A percentile compares a stretch with the other conserved stretches of the same genome.
phyloP scores from a whole-genome alignment of 2,113 vertebrate species.

The Rhynchomys soricoides region DNA sequence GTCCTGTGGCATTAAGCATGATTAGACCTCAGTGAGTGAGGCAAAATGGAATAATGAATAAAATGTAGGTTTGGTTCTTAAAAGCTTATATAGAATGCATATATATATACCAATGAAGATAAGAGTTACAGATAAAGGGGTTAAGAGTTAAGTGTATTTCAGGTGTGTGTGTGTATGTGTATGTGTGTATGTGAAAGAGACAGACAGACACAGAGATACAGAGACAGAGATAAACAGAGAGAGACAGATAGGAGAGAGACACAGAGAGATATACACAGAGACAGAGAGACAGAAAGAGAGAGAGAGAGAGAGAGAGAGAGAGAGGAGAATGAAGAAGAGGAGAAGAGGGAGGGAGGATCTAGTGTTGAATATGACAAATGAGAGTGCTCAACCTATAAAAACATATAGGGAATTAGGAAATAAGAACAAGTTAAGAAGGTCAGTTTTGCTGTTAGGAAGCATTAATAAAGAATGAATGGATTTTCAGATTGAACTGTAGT shows the following conservation, averaged over 20 bases:
- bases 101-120: neutral
- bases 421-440: neutral
- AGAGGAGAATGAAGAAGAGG: neutral
- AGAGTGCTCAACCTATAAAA: neutral
- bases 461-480: neutral
- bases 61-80: neutral
- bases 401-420: neutral
- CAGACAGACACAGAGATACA: neutral
- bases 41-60: neutral
- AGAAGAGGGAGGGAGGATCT: neutral
- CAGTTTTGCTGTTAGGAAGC: neutral
- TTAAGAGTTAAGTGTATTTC: neutral
- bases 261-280: neutral
- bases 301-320: neutral
- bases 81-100: neutral
- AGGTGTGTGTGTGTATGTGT: too few relatives aligned
- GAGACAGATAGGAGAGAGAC: neutral
- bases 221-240: neutral
- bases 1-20: neutral
- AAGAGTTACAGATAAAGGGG: neutral
- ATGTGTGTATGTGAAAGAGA: neutral
- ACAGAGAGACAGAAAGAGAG: neutral
- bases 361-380: neutral
- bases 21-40: neutral
- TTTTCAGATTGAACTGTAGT: neutral